These are phyloP conservation scores for Tubulanus polymorphus DNA, from an alignment of 2,888 invertebrate species.

Conservation along the genomic window DNA sequence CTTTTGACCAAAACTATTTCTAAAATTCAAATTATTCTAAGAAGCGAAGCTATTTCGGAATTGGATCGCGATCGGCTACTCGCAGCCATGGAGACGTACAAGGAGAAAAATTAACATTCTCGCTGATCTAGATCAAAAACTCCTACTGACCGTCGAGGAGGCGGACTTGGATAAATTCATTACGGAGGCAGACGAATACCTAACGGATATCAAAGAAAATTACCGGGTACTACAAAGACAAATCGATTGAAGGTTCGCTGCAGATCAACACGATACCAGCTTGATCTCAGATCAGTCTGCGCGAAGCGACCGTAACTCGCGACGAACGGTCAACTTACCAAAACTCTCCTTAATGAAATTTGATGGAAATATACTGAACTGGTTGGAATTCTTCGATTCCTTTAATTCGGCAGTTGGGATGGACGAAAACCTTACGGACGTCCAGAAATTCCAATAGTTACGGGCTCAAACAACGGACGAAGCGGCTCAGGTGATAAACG, in stretches of 20 bases:
- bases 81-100: neutral
- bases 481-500: slow-evolving; percentile 1
- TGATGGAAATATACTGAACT: neutral
- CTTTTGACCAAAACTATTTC: too few relatives aligned
- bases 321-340: neutral
- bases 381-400: neutral
- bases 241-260: too few relatives aligned
- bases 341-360: neutral
- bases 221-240: neutral
- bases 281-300: too few relatives aligned
- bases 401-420: neutral
- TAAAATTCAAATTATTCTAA: too few relatives aligned
- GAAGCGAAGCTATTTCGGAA: too few relatives aligned
- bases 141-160: too few relatives aligned
- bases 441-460: neutral
- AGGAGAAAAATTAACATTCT: neutral
- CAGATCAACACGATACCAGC: too few relatives aligned
- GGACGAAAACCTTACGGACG: neutral
- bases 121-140: too few relatives aligned
- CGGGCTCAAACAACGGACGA: neutral
- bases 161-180: neutral
- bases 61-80: too few relatives aligned
- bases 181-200: neutral
- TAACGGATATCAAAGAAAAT: neutral
- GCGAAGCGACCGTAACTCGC: neutral